These are phyloP conservation scores for Tachyglossus aculeatus DNA, from an alignment of 2,797 vertebrate genomes.

Conservation along the genomic window DNA sequence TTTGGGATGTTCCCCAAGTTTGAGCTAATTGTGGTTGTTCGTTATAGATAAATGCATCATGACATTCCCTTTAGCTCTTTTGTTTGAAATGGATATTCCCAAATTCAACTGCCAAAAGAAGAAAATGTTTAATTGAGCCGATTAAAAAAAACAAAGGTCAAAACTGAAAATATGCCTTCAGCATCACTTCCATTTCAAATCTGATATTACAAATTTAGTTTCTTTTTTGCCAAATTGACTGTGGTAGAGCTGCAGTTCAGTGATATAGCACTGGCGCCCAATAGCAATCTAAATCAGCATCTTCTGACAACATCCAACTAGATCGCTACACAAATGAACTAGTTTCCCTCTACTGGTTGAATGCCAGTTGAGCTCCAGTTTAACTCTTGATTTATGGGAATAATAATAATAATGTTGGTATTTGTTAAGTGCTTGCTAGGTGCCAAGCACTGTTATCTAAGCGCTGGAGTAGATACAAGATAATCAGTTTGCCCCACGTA, in stretches of 20 bases:
- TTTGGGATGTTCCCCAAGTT: slow-evolving; percentile 61
- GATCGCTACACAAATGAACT: neutral
- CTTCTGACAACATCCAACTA: neutral
- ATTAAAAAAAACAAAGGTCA: slow-evolving; percentile 48
- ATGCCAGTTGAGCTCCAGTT: neutral
- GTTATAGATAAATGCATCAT: slow-evolving; percentile 64
- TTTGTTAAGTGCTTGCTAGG: too few relatives aligned
- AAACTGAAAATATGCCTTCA: slow-evolving; percentile 30
- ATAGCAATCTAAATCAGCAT: slow-evolving; percentile 15
- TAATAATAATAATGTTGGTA: too few relatives aligned
- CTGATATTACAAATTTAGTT: slow-evolving; percentile 34
- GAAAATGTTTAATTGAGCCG: slow-evolving; percentile 37
- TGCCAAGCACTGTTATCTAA: too few relatives aligned
- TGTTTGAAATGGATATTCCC: slow-evolving; percentile 41
- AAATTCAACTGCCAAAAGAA: slow-evolving; percentile 42
- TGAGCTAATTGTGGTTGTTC: slow-evolving; percentile 68
- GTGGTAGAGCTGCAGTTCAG: neutral
- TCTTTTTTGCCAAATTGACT: neutral
- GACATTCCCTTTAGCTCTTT: slow-evolving; percentile 55
- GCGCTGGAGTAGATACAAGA: too few relatives aligned
- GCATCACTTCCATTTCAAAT: slow-evolving; percentile 33
- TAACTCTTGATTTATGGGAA: neutral
- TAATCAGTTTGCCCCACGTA: too few relatives aligned
- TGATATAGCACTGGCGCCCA: slow-evolving; percentile 24
- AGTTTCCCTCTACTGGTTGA: neutral